Evolutionary conservation across 2,888 invertebrate genomes (phyloP), one percentile per base, ranked within the genome.

Genomic region (Tiliacea aurago): DNA sequence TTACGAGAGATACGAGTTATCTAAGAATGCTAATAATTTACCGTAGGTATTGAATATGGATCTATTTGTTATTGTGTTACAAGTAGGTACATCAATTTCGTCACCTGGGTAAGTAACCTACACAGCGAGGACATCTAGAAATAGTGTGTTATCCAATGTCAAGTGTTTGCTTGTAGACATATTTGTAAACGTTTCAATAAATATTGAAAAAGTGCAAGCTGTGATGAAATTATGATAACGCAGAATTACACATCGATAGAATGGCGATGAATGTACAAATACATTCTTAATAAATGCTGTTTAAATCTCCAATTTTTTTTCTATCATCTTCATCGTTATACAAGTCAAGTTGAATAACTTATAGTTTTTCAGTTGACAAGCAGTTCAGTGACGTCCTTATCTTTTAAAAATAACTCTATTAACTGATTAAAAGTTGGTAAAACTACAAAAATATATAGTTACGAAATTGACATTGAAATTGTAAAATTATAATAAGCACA

Each of bases 91-190:
- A 56, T 28, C 9, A 11, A 61, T 75, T 75, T 75, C 76, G 61
- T 75, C 68, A 75, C 68, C 33, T 45, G 18, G 69, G 43, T 41
- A 63, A 33, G 33, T 67, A 59, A 65, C 15, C 20, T 70, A 68
- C 56, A 49, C 28, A 51, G 74, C 76, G 83, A 83, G 77, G 81
- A 84, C 76, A 86, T 84, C 76, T 81, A 85, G 84, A 89, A 87
- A 88, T 78, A 83, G 61, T 81, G 82, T 86, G 86, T 89, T 90
- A 90, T 90, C 90, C 89, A 90, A 91, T 90, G 89, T 90, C 88
- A 91, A 87, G 84, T 87, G 79, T 88, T 86, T 85, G 62, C 68
- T 73, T 70, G 76, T 73, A 77, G 58, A 55, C 15, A 33, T 76
- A 79, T 73, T 71, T 77, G 83, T 81, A 63, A 67, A 83, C 71